Evolutionary conservation across 2,888 invertebrate species (phyloP).

Genomic region (Agrochola macilenta): DNA sequence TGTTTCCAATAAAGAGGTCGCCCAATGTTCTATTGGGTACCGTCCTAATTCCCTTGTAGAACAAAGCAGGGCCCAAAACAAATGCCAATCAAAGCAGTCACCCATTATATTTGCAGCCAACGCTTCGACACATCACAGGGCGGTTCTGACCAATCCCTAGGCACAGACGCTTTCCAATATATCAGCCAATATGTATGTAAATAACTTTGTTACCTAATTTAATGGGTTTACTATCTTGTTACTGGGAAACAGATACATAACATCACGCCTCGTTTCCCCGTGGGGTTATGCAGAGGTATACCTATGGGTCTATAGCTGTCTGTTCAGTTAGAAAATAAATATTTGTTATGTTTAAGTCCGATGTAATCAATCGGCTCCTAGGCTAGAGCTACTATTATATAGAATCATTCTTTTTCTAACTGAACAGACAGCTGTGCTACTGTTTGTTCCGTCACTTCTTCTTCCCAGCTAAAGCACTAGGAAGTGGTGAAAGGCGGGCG

Average conservation of each 20-base stretch:
- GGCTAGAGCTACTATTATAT: no score
- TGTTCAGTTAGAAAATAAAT: no score
- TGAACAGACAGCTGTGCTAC: no score
- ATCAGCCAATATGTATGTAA: constrained; percentile 49
- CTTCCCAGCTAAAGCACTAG: no score
- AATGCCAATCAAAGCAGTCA: constrained; percentile 14
- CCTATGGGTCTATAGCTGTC: no score
- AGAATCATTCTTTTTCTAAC: no score
- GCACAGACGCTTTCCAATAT: constrained; percentile 4
- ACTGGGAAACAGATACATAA: not conserved
- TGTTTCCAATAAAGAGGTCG: not conserved
- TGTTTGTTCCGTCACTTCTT: no score
- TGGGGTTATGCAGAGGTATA: no score
- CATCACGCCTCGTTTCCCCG: no score
- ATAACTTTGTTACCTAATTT: constrained; percentile 31
- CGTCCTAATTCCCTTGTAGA: not conserved
- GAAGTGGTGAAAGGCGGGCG: no score
- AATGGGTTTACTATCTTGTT: constrained; percentile 5
- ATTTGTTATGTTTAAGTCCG: no score
- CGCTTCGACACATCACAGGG: constrained; percentile 3
- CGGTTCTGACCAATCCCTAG: constrained; percentile 1
- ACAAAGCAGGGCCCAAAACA: constrained; percentile 13
- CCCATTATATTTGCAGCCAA: constrained; percentile 8
- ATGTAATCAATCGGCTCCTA: no score
- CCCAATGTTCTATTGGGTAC: not conserved